A percentile compares a stretch with the other conserved stretches of the same genome.
Conservation (phyloP, 2,113 vertebrate species). For the Hydropotes inermis region DNA sequence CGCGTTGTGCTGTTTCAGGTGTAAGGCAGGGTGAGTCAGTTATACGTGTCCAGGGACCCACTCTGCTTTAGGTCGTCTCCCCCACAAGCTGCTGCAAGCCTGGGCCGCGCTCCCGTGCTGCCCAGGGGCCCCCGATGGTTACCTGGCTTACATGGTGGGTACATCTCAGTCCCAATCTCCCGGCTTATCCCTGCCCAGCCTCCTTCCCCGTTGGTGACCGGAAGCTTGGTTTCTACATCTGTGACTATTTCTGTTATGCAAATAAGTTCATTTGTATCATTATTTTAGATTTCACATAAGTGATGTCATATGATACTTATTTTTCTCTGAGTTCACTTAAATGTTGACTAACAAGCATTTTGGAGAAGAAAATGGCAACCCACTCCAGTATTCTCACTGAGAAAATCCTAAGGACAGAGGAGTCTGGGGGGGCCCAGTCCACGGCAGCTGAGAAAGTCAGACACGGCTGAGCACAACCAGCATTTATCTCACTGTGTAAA, state of each 20-base stretch:
- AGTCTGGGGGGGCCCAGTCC: background rate
- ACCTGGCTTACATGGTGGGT: background rate
- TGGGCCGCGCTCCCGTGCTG: background rate
- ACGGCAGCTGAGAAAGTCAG: background rate
- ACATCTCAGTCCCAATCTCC: background rate
- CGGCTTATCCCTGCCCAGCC: background rate
- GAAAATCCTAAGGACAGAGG: background rate
- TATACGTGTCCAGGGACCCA: accelerated
- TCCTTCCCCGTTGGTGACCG: background rate
- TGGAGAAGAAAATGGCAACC: background rate
- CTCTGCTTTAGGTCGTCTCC: background rate
- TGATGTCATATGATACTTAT: background rate
- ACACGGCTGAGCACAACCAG: background rate
- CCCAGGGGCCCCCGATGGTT: accelerated
- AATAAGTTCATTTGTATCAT: background rate
- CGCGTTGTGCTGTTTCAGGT: accelerated
- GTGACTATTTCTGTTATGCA: background rate
- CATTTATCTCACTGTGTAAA: background rate
- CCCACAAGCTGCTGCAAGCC: too few relatives aligned
- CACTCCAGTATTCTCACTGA: background rate
- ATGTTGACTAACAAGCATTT: background rate
- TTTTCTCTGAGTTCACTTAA: background rate
- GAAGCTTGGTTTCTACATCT: background rate
- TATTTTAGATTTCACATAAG: background rate
- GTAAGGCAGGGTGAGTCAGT: too few relatives aligned